phyloP scores from a whole-genome alignment of 1,140 invertebrate genomes.

The Aphelenchoides avenae region DNA sequence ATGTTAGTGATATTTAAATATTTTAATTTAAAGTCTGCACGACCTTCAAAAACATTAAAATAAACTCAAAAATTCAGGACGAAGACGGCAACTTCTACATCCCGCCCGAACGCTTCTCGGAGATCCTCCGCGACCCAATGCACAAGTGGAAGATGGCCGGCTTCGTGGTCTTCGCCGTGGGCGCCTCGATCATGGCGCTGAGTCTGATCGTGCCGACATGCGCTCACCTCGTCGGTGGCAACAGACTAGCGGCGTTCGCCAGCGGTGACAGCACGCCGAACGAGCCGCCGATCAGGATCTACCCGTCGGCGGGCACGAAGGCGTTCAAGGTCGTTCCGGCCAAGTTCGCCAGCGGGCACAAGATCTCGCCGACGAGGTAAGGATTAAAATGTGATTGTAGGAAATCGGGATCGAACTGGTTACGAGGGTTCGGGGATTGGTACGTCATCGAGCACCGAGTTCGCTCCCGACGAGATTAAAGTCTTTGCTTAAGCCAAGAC shows the following conservation, averaged over 20 bases:
- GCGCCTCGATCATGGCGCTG: conserved; percentile 53
- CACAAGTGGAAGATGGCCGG: conserved; percentile 52
- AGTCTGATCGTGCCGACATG: conserved; percentile 50
- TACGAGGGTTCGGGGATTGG: too few relatives aligned
- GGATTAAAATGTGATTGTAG: conserved; percentile 3
- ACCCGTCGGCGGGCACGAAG: conserved; percentile 23
- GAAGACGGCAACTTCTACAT: conserved; percentile 57
- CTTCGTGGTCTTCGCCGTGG: conserved; percentile 54
- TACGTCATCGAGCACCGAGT: too few relatives aligned
- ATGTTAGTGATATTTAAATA: too few relatives aligned
- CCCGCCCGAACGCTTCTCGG: conserved; percentile 51
- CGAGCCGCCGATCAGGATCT: conserved; percentile 56
- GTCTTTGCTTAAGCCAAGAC: not conserved
- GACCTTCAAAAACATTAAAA: conserved; percentile 15
- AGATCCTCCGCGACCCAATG: conserved; percentile 54
- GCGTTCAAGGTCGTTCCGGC: conserved; percentile 38
- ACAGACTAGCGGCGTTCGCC: conserved; percentile 46
- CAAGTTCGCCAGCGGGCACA: conserved; percentile 31
- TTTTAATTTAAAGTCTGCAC: too few relatives aligned
- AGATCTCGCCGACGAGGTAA: conserved; percentile 43
- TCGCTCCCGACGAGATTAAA: not conserved
- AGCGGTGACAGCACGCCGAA: conserved; percentile 56
- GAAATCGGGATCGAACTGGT: too few relatives aligned
- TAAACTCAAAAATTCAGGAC: conserved; percentile 35
- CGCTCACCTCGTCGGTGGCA: conserved; percentile 43